Evolutionary conservation across 2,113 vertebrate species (phyloP).

Genomic region (Oncorhynchus clarkii): DNA sequence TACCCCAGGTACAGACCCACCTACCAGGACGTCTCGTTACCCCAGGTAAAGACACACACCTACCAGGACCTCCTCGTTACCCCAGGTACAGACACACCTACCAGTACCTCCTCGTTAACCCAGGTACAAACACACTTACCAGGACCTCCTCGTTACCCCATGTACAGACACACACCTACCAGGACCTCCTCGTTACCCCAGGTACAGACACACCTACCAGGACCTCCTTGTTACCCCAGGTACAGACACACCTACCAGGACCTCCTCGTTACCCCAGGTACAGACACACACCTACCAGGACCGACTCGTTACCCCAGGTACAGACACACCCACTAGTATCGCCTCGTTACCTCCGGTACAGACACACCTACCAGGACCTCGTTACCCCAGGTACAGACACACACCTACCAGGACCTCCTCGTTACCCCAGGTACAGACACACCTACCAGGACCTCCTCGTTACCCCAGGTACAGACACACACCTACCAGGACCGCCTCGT

Average conservation of each 20-base stretch:
- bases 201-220: slow-evolving; percentile 66
- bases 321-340: slow-evolving; percentile 60
- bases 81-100: too few relatives aligned
- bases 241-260: slow-evolving; percentile 60
- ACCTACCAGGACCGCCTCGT: slow-evolving; percentile 65
- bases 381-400: slow-evolving; percentile 51
- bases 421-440: slow-evolving; percentile 51
- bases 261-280: slow-evolving; percentile 62
- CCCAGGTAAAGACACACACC: slow-evolving; percentile 57
- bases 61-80: slow-evolving; percentile 72
- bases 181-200: too few relatives aligned
- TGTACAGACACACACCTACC: too few relatives aligned
- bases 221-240: slow-evolving; percentile 64
- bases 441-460: slow-evolving; percentile 66
- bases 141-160: slow-evolving; percentile 64
- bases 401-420: slow-evolving; percentile 66
- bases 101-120: slow-evolving; percentile 57
- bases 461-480: slow-evolving; percentile 53
- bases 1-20: too few relatives aligned
- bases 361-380: slow-evolving; percentile 63
- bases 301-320: slow-evolving; percentile 61
- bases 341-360: slow-evolving; percentile 59
- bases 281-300: slow-evolving; percentile 60
- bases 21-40: slow-evolving; percentile 64
- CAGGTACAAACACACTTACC: slow-evolving; percentile 52